Evolutionary conservation across 1,140 invertebrate species (phyloP), one percentile per base, ranked within the genome.

Genomic region (Drosophila busckii): DNA sequence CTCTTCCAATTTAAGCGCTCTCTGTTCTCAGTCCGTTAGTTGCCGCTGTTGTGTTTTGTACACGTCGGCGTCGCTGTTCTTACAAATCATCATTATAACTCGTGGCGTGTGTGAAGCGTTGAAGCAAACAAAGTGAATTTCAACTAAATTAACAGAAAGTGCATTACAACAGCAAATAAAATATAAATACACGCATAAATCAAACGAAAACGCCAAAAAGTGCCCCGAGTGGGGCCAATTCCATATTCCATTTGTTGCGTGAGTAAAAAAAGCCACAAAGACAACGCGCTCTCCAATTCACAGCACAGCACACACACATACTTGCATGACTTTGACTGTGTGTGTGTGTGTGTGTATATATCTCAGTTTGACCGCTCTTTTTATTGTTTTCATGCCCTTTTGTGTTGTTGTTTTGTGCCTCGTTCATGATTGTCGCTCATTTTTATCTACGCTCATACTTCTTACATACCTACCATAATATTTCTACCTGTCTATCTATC

Each of bases 371-470:
- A n/a, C 8, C 28, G 41, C 58, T 55, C 26, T 42, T 40, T 31
- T 49, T 44, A 61, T 68, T 49, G 38, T 53, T 75, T 60, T n/a
- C n/a, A 37, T 59, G 58, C 19, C 32, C 34, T 37, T 56, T 6
- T 13, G 32, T 49, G 48, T 42, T 34, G 34, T 25, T 65, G 48
- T 67, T 70, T 53, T 52, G 45, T 19, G 25, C 41, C 42, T 55
- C 68, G 48, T 52, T 13, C 37, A 67, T 70, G 54, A 66, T 69
- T 70, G 65, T 61, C 70, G 62, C 50, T 52, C 37, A 35, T 40
- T 55, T 54, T 54, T 38, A 58, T 46, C 52, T 50, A 52, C 35
- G 61, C 22, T 26, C 26, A 19, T 31, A 9, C 8, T 13, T 29
- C 9, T 20, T 15, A 15, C 31, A 25, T 42, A 23, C 15, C 8